phyloP scores from a whole-genome alignment of 2,888 invertebrate species.

The Andrena dorsata region DNA sequence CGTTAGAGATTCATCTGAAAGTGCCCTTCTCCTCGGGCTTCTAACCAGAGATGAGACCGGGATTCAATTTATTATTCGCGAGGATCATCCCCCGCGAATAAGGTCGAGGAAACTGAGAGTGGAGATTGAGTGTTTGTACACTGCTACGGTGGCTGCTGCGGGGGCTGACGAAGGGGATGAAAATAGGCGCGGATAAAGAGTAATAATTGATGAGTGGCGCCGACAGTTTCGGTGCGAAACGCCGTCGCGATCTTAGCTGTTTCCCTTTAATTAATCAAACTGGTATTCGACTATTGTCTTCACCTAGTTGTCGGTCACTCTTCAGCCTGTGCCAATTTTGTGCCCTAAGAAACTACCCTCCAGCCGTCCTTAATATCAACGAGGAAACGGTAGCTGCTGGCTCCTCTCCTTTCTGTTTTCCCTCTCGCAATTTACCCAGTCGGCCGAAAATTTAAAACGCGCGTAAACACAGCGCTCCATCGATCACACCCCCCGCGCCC shows the following conservation, averaged over 20 bases:
- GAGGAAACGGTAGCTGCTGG: no score
- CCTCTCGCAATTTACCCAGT: neutral
- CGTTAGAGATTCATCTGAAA: slow-evolving; percentile 64
- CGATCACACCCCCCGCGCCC: slow-evolving; percentile 27
- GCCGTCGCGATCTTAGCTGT: slow-evolving; percentile 7
- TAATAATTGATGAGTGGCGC: slow-evolving; percentile 17
- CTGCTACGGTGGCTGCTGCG: neutral
- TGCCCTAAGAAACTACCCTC: neutral
- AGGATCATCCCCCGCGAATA: slow-evolving; percentile 60
- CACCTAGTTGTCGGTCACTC: neutral
- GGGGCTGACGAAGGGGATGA: no score
- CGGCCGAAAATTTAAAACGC: slow-evolving; percentile 10
- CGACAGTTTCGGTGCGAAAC: slow-evolving; percentile 9
- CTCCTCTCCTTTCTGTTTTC: no score
- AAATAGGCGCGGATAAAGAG: slow-evolving; percentile 21
- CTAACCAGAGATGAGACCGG: slow-evolving; percentile 61
- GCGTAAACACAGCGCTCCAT: slow-evolving; percentile 43
- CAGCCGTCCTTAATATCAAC: no score
- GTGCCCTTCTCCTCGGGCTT: slow-evolving; percentile 37
- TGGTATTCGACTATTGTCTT: slow-evolving; percentile 13
- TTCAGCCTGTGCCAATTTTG: neutral
- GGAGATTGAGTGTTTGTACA: slow-evolving; percentile 35
- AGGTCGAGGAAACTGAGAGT: slow-evolving; percentile 57
- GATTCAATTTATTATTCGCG: slow-evolving; percentile 69
- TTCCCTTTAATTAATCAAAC: slow-evolving; percentile 46